phyloP scores from a whole-genome alignment of 2,888 invertebrate genomes.

The Stramonita haemastoma region DNA sequence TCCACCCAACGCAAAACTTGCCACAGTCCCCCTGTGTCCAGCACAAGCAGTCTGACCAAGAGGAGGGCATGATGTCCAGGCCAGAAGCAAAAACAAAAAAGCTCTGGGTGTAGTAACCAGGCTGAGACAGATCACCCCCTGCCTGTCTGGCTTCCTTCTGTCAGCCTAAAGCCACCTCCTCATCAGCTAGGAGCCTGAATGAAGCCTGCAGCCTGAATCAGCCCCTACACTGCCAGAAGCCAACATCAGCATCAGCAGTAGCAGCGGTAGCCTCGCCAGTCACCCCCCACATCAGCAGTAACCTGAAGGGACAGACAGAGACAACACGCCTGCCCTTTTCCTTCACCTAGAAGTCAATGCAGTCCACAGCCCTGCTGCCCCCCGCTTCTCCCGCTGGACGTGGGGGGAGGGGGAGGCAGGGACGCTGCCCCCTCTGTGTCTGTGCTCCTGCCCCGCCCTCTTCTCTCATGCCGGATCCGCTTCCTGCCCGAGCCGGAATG shows the following conservation, averaged over 20 bases:
- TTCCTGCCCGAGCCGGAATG: background rate
- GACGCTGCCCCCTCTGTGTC: background rate
- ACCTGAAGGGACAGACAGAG: background rate
- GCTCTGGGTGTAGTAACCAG: too few relatives aligned
- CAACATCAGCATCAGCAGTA: too few relatives aligned
- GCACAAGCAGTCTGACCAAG: too few relatives aligned
- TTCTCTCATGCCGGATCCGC: conserved; percentile 3
- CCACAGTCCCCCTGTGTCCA: too few relatives aligned
- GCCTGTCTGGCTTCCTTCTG: too few relatives aligned
- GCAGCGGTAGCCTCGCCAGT: background rate
- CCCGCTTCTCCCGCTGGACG: background rate
- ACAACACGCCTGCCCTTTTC: background rate
- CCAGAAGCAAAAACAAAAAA: too few relatives aligned
- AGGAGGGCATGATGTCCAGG: too few relatives aligned
- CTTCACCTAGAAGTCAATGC: conserved; percentile 24
- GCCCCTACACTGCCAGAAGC: background rate
- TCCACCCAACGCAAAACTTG: too few relatives aligned
- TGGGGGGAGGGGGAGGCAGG: background rate
- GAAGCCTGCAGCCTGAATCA: background rate
- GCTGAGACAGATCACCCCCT: too few relatives aligned
- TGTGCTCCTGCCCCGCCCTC: background rate
- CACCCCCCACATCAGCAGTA: background rate
- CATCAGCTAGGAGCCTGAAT: background rate
- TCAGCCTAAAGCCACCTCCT: too few relatives aligned
- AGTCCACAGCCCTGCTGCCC: background rate